Evolutionary conservation across 2,113 vertebrate genomes (phyloP).

Genomic region (Campylomormyrus tamandua): DNA sequence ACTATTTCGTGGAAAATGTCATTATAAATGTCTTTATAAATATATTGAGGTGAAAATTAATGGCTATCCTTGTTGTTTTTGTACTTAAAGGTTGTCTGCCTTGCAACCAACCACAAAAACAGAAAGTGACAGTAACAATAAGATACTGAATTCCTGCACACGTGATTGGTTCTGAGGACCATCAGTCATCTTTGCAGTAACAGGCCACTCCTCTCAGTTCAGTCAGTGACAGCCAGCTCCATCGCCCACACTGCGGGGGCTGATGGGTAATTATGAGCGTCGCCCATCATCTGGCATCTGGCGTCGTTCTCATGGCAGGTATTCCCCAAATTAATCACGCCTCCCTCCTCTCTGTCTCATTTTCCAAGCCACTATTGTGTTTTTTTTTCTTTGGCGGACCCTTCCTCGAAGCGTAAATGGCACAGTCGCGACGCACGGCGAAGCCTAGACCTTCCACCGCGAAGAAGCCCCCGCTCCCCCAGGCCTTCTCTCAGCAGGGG

Average conservation of each 20-base stretch:
- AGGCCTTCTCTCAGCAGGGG: slow-evolving; percentile 53
- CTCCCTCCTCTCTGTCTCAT: slow-evolving; percentile 22
- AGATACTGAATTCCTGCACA: background rate
- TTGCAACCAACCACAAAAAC: background rate
- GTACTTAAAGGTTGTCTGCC: background rate
- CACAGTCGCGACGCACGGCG: background rate
- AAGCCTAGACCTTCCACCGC: slow-evolving; percentile 51
- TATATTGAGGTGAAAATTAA: background rate
- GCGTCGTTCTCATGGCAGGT: slow-evolving; percentile 71
- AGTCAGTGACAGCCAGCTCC: slow-evolving; percentile 13
- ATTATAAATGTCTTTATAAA: background rate
- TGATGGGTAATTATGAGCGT: slow-evolving; percentile 70
- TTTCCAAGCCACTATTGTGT: background rate
- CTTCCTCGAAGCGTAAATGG: slow-evolving; percentile 55
- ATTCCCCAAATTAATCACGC: slow-evolving; percentile 73
- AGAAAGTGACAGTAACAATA: background rate
- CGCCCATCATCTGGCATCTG: slow-evolving; percentile 60
- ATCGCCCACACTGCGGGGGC: slow-evolving; percentile 45
- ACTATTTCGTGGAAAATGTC: background rate
- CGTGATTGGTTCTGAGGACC: background rate
- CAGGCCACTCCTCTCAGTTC: background rate
- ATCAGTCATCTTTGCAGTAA: slow-evolving; percentile 1
- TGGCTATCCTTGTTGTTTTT: background rate
- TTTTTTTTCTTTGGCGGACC: slow-evolving; percentile 30
- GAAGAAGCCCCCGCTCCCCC: slow-evolving; percentile 58